These are phyloP conservation scores for Donacobius atricapilla DNA, from an alignment of 2,113 vertebrate genomes.

Conservation along the genomic window DNA sequence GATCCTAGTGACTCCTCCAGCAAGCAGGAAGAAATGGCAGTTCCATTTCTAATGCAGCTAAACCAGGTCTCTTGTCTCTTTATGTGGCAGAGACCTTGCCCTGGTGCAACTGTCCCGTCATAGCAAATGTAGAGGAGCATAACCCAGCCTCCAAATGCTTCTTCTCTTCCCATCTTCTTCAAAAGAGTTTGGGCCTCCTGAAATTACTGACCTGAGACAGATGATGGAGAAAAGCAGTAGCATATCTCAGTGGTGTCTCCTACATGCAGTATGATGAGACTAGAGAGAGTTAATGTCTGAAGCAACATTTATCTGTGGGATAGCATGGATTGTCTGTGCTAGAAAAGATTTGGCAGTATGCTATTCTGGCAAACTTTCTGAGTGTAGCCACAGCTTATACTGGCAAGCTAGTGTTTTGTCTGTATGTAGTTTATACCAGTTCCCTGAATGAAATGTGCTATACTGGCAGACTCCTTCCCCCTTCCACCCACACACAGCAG, in stretches of 20 bases:
- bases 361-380: conserved; percentile 44
- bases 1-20: background rate
- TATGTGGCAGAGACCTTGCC: background rate
- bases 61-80: background rate
- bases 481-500: conserved; percentile 51
- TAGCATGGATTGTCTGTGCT: conserved; percentile 50
- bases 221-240: background rate
- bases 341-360: conserved; percentile 55
- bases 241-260: background rate
- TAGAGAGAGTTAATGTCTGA: conserved; percentile 51
- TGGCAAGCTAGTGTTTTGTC: conserved; percentile 65
- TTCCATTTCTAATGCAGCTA: background rate
- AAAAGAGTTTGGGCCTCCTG: background rate
- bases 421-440: conserved; percentile 64
- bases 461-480: conserved; percentile 36
- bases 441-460: conserved; percentile 61
- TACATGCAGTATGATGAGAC: background rate
- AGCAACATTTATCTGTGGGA: conserved; percentile 48
- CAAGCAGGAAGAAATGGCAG: background rate
- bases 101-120: background rate
- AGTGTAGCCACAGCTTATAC: conserved; percentile 63
- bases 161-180: background rate
- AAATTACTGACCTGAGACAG: background rate
- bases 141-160: background rate
- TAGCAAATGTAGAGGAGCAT: background rate